These are phyloP conservation scores for Stratiolaelaps scimitus DNA, from an alignment of 1,140 invertebrate genomes.

Conservation along the genomic window DNA sequence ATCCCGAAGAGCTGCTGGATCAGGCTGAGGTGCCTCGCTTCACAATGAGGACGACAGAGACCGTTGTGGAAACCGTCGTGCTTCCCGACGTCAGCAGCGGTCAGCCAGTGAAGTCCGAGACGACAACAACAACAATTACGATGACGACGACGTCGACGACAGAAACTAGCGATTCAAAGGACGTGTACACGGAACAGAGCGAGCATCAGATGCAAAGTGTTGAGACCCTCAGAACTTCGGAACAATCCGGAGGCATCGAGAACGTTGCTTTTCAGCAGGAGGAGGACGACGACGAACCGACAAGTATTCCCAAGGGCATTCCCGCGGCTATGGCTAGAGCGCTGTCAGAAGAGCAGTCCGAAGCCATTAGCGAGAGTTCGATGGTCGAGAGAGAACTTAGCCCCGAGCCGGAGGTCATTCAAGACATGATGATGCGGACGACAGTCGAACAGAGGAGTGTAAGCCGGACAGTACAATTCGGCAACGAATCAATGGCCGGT, in stretches of 20 bases:
- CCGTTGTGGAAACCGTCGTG: neutral
- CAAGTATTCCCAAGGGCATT: slow-evolving; percentile 22
- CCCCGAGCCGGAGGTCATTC: slow-evolving; percentile 24
- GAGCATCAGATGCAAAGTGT: slow-evolving; percentile 24
- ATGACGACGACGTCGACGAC: neutral
- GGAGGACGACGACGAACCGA: neutral
- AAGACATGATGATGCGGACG: neutral
- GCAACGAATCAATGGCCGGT: neutral
- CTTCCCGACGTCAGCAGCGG: neutral
- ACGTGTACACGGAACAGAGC: neutral
- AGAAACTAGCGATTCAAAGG: neutral
- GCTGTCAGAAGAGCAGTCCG: neutral
- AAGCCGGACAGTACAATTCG: neutral
- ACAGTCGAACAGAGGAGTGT: neutral
- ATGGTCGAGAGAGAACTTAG: slow-evolving; percentile 29
- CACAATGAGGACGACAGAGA: slow-evolving; percentile 14
- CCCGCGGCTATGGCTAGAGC: slow-evolving; percentile 3
- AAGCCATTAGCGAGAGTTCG: slow-evolving; percentile 25
- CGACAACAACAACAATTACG: slow-evolving; percentile 1
- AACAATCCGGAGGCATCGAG: neutral
- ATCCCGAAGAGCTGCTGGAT: slow-evolving; percentile 5
- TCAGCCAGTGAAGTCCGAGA: slow-evolving; percentile 1
- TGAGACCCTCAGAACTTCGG: slow-evolving; percentile 6
- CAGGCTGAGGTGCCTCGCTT: neutral
- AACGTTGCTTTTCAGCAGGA: no score